phyloP scores from a whole-genome alignment of 2,797 vertebrate genomes.

The Chelon labrosus region DNA sequence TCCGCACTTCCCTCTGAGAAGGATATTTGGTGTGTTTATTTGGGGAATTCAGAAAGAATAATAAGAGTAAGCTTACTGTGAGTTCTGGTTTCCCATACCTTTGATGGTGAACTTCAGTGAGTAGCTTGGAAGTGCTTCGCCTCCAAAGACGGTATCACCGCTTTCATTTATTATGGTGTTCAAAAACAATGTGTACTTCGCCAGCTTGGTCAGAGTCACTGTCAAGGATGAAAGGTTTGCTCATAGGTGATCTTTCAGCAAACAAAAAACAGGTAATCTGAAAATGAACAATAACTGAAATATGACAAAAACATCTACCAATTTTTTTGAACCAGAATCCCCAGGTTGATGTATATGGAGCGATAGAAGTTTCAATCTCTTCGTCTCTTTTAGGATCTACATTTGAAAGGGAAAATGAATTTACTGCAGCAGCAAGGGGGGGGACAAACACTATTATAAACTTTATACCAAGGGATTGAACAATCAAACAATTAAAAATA shows the following conservation, averaged over 20 bases:
- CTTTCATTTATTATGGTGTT: constrained; percentile 87
- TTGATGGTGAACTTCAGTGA: constrained; percentile 87
- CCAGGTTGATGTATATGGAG: constrained; percentile 86
- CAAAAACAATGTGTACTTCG: constrained; percentile 89
- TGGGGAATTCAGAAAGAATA: neutral
- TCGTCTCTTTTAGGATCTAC: constrained; percentile 84
- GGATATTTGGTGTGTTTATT: neutral
- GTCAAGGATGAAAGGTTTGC: constrained; percentile 13
- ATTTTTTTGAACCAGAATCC: constrained; percentile 93
- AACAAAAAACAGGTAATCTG: neutral
- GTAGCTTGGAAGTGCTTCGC: constrained; percentile 85
- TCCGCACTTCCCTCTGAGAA: constrained; percentile 87
- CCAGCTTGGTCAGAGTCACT: constrained; percentile 88
- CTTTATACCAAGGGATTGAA: neutral
- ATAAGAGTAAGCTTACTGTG: neutral
- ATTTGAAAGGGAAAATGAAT: constrained; percentile 34
- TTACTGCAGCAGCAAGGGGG: neutral
- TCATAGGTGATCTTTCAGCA: neutral
- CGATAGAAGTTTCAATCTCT: constrained; percentile 81
- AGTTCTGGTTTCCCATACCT: constrained; percentile 79
- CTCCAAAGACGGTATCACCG: constrained; percentile 81
- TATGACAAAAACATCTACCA: constrained; percentile 78
- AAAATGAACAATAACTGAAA: neutral
- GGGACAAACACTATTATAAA: neutral
- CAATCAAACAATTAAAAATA: neutral